phyloP scores from a whole-genome alignment of 1,140 invertebrate genomes.

The Pogonus chalceus region DNA sequence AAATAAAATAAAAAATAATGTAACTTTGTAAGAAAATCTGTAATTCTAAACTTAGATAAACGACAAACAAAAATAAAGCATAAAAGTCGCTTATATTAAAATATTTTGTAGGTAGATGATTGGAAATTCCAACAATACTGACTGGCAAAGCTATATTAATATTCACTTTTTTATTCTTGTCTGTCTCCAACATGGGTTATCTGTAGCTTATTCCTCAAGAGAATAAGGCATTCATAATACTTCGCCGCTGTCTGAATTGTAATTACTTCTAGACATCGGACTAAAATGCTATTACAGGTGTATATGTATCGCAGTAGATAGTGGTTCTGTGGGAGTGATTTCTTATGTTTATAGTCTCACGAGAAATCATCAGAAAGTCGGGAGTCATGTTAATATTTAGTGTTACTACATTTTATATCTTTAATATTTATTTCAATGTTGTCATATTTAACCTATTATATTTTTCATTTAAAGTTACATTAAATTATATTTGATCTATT shows the following conservation, averaged over 20 bases:
- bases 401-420: too few species aligned
- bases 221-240: not conserved
- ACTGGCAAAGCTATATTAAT: not conserved
- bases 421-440: too few species aligned
- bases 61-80: not conserved
- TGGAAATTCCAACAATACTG: not conserved
- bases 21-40: too few species aligned
- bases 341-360: too few species aligned
- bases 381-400: too few species aligned
- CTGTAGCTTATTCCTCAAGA: not conserved
- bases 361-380: too few species aligned
- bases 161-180: not conserved
- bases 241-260: not conserved
- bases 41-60: too few species aligned
- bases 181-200: slow-evolving; percentile 3
- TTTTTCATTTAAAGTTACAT: too few species aligned
- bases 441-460: too few species aligned
- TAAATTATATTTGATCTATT: too few species aligned
- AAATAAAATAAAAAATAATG: too few species aligned
- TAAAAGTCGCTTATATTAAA: slow-evolving; percentile 3
- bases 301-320: not conserved
- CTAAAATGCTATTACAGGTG: not conserved
- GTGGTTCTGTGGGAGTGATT: too few species aligned
- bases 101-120: not conserved
- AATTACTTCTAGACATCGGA: slow-evolving; percentile 1